phyloP scores from a whole-genome alignment of 2,797 vertebrate species.

The Hoplostethus mediterraneus region DNA sequence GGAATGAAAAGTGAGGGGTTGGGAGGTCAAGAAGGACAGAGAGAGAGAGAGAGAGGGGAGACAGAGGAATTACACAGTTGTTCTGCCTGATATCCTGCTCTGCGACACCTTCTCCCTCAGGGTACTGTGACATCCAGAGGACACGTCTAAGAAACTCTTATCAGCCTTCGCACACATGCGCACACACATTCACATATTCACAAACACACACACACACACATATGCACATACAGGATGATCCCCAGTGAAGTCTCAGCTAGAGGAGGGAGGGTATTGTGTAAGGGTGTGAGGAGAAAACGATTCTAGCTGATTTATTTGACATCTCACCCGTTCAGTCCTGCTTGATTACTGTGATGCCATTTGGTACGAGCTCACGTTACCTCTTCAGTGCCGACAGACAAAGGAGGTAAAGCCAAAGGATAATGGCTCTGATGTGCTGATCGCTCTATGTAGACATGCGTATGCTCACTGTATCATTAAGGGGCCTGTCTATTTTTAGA shows the following conservation, averaged over 20 bases:
- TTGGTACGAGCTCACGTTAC: slow-evolving; percentile 8
- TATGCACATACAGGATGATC: slow-evolving; percentile 23
- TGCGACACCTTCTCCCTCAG: slow-evolving; percentile 71
- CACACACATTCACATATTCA: neutral
- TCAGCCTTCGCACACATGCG: slow-evolving; percentile 56
- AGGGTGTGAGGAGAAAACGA: slow-evolving; percentile 35
- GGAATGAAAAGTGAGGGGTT: too few relatives aligned
- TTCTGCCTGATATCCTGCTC: slow-evolving; percentile 68
- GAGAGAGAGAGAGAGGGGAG: slow-evolving; percentile 2
- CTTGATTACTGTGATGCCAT: slow-evolving; percentile 25
- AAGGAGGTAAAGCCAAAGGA: slow-evolving; percentile 2
- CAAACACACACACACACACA: neutral
- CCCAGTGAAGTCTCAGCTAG: slow-evolving; percentile 25
- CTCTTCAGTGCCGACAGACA: slow-evolving; percentile 39
- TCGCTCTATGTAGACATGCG: slow-evolving; percentile 17
- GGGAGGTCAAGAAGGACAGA: slow-evolving; percentile 21
- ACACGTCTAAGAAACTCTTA: slow-evolving; percentile 73
- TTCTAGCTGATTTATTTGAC: slow-evolving; percentile 48
- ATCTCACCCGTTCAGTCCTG: slow-evolving; percentile 31
- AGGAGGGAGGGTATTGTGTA: slow-evolving; percentile 20
- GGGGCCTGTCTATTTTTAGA: slow-evolving; percentile 46
- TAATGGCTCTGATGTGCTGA: slow-evolving; percentile 36
- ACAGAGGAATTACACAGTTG: slow-evolving; percentile 48
- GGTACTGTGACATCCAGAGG: slow-evolving; percentile 74
- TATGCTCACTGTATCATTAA: slow-evolving; percentile 54